Base-by-base conservation (phyloP, 2,797 vertebrate genomes). In the Tympanoctomys barrerae region DNA sequence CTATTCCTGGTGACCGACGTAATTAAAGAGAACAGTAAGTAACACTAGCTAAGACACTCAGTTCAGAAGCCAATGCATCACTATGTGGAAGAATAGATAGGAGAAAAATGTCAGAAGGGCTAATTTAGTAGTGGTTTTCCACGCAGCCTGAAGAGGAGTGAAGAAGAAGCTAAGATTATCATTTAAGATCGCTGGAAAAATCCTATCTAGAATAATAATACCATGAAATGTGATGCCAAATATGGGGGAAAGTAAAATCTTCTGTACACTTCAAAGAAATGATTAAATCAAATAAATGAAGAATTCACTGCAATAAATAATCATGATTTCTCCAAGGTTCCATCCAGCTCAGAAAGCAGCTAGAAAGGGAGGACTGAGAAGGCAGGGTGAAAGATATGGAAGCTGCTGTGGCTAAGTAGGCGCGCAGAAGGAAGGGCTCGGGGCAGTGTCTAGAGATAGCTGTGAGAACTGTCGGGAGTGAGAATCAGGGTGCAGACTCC, bases 401-500 rank as follows among this genome's bases (percentile, higher is more conserved):
- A 75, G 49, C 1, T 6, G 18, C 54, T 24, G 12, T 1, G 42
- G 9, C 4, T 19, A 26, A 62, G 31, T 0, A 12, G 24, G 36
- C 0, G 0, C 21, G 19, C 16, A 26, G 71, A 18, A 59, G 42
- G 22, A 22, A 13, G 39, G 49, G 19, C 2, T 7, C 2, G 5
- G 3, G 7, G 31, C 61, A 59, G n/a, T 0, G 0, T 11, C 28
- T 26, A 26, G 42, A 54, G 36, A 54, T 7, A 12, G 54, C 31
- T 1, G 21, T 33, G 78, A 64, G 81, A 81, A 79, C 0, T 0
- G 33, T 5, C 39, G 28, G 4, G 24, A 36, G 22, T 36, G 21
- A 79, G 68, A 33, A 21, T 11, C 0, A 0, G 0, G 18, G 4
- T 21, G 11, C 11, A 31, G 57, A 26, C 14, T 71, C 39, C 11